Evolutionary conservation across 2,113 vertebrate genomes (phyloP), one percentile per base, ranked within the genome.

Genomic region (Boleophthalmus pectinirostris): DNA sequence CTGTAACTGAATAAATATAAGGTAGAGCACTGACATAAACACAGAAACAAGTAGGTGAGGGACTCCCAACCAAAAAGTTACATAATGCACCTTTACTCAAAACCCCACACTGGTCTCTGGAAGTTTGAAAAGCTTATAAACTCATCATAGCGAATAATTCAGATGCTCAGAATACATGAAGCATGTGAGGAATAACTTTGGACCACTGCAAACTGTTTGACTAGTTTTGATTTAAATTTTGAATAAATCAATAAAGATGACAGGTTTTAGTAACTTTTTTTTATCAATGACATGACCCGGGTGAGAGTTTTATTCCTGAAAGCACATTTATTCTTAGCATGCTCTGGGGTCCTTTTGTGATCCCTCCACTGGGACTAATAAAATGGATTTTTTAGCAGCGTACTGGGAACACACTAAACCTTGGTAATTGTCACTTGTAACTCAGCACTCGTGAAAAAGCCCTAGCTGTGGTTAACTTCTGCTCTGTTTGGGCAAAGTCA

Each of bases 331-430:
- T 72, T 69, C 18, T 68, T 21, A 21, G 46, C 29, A 6, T 18
- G 25, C 38, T 60, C 72, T 67, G 73, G 70, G 68, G 68, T 33
- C 38, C 33, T 63, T 47, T 56, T 72, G 70, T 72, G 24, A 29
- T 60, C 25, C 68, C 49, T 80, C 70, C 61, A 29, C 35, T 24
- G 70, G 63, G 67, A 53, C 64, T 53, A 71, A 69, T 74, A 60
- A 68, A n/a, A 5, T 68, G 15, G 67, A 29, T 24, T 60, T n/a
- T n/a, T 25, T 60, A 60, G 57, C 24, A 29, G 57, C 23, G 57
- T 16, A 25, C 25, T 60, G 57, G 57, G 57, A 60, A 60, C 57
- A 60, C 57, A 25, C 24, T 56, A 56, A 60, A 60, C 23, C 23
- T 60, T 14, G 13, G 24, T 16, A 29, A 25, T 60, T 58, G 24